Evolutionary conservation across 2,113 vertebrate species (phyloP), one percentile per base, ranked within the genome.

Genomic region (Conger conger): DNA sequence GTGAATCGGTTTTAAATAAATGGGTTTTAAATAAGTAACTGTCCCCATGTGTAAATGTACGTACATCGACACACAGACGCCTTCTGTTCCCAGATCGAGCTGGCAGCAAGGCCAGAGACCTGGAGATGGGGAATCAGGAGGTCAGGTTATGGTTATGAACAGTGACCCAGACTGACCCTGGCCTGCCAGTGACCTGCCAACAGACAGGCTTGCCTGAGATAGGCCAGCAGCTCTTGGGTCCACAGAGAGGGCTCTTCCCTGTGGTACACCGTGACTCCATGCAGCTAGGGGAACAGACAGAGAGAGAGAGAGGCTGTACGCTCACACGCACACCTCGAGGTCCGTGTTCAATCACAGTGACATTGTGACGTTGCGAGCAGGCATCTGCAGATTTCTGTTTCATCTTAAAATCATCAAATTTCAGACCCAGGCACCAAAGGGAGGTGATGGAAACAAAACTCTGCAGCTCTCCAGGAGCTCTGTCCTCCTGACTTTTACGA

Each of bases 151-250:
- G n/a, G 68, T 33, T 18, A 13, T 73, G 68, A 63, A 63, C 4
- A 63, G 11, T 3, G 57, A 27, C 20, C 57, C 57, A 63, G 57
- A 3, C 54, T 18, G 54, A 57, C 18, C 16, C 54, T 16, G 27
- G 35, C 33, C 11, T 23, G 27, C 30, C 0, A 13, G 4, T 16
- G 1, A 95, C 98, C 98, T 96, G 99, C 98, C 91, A 99, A 95
- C 91, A 99, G 95, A 93, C 98, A 99, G 90, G 97, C 96, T 87
- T 98, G 95, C 86, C 98, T 96, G 93, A 98, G 98, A 94, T 97
- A 94, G 53, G 96, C 96, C 11, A 99, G 87, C 63, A 99, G 97
- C 91, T 98, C 98, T 93, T 97, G 98, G 93, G 99, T 99, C 93
- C 96, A 98, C 94, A 98, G 98, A 92, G 97, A 96, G 79, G 97